Conservation (phyloP, 2,113 vertebrate species). For the Tyto alba region DNA sequence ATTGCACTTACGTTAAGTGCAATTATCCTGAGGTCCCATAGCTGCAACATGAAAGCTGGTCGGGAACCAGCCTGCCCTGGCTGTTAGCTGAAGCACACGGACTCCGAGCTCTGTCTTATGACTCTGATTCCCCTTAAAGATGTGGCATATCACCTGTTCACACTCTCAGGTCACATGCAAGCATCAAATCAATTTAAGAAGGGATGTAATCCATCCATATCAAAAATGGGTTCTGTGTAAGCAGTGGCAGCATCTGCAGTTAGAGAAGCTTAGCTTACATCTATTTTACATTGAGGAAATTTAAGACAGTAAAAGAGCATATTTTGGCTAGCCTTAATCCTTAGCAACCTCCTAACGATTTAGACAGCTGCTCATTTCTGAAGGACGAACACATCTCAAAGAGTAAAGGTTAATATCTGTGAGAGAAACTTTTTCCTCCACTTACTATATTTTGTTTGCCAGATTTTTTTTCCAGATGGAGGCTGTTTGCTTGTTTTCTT, state of each 20-base stretch:
- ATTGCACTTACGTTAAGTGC: not conserved
- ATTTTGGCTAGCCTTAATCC: conserved; percentile 58
- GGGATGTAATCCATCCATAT: not conserved
- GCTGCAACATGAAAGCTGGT: not conserved
- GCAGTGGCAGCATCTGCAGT: not conserved
- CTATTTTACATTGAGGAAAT: conserved; percentile 52
- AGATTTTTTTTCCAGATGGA: not conserved
- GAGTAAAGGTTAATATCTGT: conserved; percentile 41
- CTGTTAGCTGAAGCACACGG: not conserved
- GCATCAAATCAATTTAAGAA: not conserved
- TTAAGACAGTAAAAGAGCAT: conserved; percentile 51
- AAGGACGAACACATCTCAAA: conserved; percentile 61
- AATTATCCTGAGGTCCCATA: not conserved
- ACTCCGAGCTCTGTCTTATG: not conserved
- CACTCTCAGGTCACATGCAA: not conserved
- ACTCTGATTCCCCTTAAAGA: not conserved
- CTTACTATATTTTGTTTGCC: not conserved
- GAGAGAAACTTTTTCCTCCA: not conserved
- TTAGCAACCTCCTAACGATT: conserved; percentile 74
- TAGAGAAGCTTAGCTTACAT: not conserved
- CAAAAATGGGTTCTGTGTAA: not conserved
- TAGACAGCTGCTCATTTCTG: conserved; percentile 71
- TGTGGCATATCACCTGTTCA: not conserved
- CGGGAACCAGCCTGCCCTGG: not conserved
- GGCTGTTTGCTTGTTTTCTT: not conserved